Conservation (phyloP, 2,797 vertebrate species). For the Nannoperca australis region DNA sequence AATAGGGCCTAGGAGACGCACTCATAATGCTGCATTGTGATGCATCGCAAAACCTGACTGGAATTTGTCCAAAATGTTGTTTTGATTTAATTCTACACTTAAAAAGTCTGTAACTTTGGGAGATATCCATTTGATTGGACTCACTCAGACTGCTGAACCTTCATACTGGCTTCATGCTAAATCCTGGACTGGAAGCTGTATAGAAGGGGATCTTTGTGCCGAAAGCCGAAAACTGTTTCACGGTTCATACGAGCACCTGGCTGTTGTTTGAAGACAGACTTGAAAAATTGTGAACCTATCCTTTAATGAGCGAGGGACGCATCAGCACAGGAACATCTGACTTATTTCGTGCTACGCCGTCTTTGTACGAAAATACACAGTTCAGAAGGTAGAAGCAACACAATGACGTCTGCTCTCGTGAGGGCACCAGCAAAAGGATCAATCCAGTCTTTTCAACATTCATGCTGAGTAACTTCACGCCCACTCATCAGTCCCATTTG, state of each 20-base stretch:
- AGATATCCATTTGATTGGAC: background rate
- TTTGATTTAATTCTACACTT: background rate
- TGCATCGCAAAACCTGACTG: background rate
- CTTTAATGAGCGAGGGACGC: background rate
- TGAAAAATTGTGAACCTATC: background rate
- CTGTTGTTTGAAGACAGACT: background rate
- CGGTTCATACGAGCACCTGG: background rate
- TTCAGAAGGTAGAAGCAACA: conserved; percentile 42
- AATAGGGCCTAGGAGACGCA: background rate
- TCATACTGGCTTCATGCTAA: too few relatives aligned
- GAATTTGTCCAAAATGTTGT: conserved; percentile 1
- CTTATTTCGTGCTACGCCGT: conserved; percentile 13
- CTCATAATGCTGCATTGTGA: background rate
- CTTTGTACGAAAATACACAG: conserved; percentile 45
- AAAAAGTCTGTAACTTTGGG: too few relatives aligned
- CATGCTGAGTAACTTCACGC: conserved; percentile 4
- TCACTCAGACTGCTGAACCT: background rate
- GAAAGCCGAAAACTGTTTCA: background rate
- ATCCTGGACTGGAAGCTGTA: background rate
- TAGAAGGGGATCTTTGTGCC: background rate
- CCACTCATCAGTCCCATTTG: conserved; percentile 31
- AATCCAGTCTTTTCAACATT: conserved; percentile 33
- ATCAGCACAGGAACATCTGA: conserved; percentile 5
- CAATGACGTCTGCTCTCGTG: conserved; percentile 18
- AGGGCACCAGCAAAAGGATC: conserved; percentile 1